A percentile compares a stretch with the other conserved stretches of the same genome.
phyloP scores from a whole-genome alignment of 2,113 vertebrate species.

The Prolemur simus region DNA sequence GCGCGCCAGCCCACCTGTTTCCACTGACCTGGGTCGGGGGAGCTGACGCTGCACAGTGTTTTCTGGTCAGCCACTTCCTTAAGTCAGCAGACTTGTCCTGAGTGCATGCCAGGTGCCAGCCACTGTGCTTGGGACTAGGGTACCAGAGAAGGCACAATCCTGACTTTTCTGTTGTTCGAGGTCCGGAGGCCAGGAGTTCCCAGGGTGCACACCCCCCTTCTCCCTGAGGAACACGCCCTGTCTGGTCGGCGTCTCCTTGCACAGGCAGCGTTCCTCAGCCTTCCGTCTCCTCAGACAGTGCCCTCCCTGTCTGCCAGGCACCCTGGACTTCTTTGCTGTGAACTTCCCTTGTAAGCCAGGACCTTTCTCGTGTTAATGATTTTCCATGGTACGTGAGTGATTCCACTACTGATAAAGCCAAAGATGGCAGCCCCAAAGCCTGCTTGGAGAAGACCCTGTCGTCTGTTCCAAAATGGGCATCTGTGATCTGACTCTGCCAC shows the following conservation, averaged over 20 bases:
- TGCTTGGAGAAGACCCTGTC: neutral
- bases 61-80: neutral
- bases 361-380: neutral
- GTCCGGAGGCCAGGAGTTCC: neutral
- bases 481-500: neutral
- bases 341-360: neutral
- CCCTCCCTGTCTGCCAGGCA: neutral
- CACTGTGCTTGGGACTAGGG: accelerated
- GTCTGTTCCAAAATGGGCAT: neutral
- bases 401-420: neutral
- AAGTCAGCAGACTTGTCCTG: neutral
- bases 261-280: neutral
- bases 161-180: neutral
- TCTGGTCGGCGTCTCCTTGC: neutral
- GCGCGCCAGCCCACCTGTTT: neutral
- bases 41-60: neutral
- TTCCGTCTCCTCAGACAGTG: neutral
- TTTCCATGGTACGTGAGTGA: neutral
- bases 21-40: neutral
- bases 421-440: neutral
- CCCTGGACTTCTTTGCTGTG: neutral
- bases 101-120: neutral
- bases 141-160: neutral
- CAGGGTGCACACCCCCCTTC: neutral
- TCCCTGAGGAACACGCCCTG: neutral